These are phyloP conservation scores for Sebastes miniatus DNA, from an alignment of 2,797 vertebrate genomes.

Conservation along the genomic window DNA sequence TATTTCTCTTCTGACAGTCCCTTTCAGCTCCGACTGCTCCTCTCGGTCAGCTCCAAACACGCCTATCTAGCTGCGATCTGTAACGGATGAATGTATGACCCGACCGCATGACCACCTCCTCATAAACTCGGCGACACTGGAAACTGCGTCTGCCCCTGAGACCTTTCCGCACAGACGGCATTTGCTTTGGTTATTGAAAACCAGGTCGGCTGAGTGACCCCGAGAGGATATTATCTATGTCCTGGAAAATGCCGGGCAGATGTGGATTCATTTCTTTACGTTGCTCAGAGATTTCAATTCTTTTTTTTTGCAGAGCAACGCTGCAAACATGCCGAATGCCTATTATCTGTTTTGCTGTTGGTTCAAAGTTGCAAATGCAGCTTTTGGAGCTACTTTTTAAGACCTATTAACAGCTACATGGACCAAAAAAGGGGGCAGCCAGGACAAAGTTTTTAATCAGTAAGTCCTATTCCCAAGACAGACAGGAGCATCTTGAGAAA, in stretches of 20 bases:
- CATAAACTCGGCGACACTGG: background rate
- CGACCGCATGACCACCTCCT: slow-evolving; percentile 14
- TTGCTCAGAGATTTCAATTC: background rate
- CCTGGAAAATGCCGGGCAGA: background rate
- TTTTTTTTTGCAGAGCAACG: background rate
- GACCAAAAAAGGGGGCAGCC: background rate
- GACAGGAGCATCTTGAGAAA: slow-evolving; percentile 12
- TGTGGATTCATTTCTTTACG: background rate
- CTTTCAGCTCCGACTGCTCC: slow-evolving; percentile 1
- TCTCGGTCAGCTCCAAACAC: background rate
- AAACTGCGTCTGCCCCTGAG: slow-evolving; percentile 3
- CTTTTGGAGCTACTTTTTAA: background rate
- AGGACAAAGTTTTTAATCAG: slow-evolving; percentile 5
- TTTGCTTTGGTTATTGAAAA: slow-evolving; percentile 15
- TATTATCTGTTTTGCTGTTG: background rate
- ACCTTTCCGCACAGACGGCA: background rate
- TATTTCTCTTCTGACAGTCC: slow-evolving; percentile 31
- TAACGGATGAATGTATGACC: slow-evolving; percentile 12
- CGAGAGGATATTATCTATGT: slow-evolving; percentile 17
- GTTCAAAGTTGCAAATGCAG: background rate
- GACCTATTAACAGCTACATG: background rate
- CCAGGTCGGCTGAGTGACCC: slow-evolving; percentile 17
- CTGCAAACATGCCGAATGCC: background rate
- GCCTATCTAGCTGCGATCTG: slow-evolving; percentile 16
- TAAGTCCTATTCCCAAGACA: background rate